Percentiles rank a stretch among this genome's conserved stretches.
Conservation (phyloP, 1,140 invertebrate species). For the Drosophila sp. region DNA sequence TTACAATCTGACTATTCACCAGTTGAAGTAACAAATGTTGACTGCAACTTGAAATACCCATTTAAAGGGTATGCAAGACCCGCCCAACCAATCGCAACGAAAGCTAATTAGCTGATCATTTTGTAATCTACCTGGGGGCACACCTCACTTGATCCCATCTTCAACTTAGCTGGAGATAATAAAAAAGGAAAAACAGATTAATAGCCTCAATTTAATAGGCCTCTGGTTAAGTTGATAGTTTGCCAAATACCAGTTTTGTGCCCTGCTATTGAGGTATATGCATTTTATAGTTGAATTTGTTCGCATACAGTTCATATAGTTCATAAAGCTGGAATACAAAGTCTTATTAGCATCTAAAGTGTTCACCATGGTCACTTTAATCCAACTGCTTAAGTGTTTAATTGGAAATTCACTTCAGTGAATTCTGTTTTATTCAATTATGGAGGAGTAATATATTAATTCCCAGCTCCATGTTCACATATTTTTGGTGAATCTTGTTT, state of each 20-base stretch:
- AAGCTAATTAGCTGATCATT: slow-evolving; percentile 40
- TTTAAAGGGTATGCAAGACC: neutral
- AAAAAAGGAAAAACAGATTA: slow-evolving; percentile 20
- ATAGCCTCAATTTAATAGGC: slow-evolving; percentile 35
- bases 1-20: no score
- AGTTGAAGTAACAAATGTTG: neutral
- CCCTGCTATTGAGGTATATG: neutral
- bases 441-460: no score
- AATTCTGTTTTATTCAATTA: no score
- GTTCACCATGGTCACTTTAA: neutral
- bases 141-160: slow-evolving; percentile 13
- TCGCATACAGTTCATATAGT: no score
- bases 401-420: neutral
- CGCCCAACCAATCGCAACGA: slow-evolving; percentile 15
- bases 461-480: no score
- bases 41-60: neutral
- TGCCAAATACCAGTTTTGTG: slow-evolving; percentile 3
- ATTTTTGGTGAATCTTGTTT: neutral
- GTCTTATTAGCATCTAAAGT: neutral
- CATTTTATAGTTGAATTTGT: no score
- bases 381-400: neutral
- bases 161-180: slow-evolving; percentile 4
- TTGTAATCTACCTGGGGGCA: slow-evolving; percentile 37
- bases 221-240: slow-evolving; percentile 15
- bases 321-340: neutral